Evolutionary conservation across 2,888 invertebrate species (phyloP).

Genomic region (Boloria selene): DNA sequence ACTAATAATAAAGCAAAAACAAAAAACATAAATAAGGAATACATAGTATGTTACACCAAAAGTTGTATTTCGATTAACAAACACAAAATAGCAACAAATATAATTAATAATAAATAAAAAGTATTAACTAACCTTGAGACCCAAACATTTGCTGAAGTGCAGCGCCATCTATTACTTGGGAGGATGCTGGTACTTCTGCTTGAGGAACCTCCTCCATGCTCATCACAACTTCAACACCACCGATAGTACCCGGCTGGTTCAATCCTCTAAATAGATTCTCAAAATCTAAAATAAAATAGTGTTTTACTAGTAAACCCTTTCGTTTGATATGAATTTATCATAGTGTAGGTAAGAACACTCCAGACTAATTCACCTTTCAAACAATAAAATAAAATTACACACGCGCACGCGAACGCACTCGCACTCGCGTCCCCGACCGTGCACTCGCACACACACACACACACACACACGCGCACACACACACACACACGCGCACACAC

Average conservation of each 20-base stretch:
- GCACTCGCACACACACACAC: no score
- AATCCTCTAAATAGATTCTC: constrained; percentile 60
- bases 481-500: no score
- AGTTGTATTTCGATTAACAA: no score
- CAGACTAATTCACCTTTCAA: no score
- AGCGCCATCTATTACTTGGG: constrained; percentile 34
- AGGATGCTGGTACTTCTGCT: constrained; percentile 5
- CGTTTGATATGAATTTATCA: no score
- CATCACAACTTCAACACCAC: constrained; percentile 65
- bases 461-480: no score
- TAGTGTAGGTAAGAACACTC: no score
- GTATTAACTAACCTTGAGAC: constrained; percentile 42
- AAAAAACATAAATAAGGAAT: not conserved
- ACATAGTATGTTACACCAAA: no score
- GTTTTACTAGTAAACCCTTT: no score
- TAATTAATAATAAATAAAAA: constrained; percentile 16
- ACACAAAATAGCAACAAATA: not conserved
- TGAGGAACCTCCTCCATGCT: constrained; percentile 65
- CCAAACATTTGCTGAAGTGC: constrained; percentile 35
- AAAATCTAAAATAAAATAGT: constrained; percentile 60
- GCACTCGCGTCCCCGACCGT: no score
- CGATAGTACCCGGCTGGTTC: constrained; percentile 51
- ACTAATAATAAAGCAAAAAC: constrained; percentile 44
- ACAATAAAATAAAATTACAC: no score
- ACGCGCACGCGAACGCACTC: no score